These are phyloP conservation scores for Catostomus latipinnis DNA, from an alignment of 2,797 vertebrate species.

Conservation along the genomic window DNA sequence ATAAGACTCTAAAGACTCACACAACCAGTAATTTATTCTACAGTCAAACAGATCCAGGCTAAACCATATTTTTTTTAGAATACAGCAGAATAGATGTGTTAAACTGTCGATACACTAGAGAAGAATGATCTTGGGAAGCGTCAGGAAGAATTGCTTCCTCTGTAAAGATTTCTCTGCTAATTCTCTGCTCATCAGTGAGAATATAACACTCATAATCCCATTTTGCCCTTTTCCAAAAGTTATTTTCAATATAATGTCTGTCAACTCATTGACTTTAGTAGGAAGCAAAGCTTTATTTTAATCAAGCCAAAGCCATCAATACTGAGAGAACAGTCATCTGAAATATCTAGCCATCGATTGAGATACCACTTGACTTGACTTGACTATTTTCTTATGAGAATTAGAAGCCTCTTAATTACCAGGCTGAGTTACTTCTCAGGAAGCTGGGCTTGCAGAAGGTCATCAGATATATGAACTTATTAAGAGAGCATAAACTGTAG, in stretches of 20 bases:
- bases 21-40: no score
- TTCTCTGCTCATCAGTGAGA: not conserved
- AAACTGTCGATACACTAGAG: no score
- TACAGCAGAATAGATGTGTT: no score
- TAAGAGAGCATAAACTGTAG: slow-evolving; percentile 17
- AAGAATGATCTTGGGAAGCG: slow-evolving; percentile 12
- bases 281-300: slow-evolving; percentile 69
- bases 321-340: slow-evolving; percentile 55
- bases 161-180: slow-evolving; percentile 26
- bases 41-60: no score
- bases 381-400: slow-evolving; percentile 45
- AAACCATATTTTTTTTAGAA: no score
- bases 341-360: slow-evolving; percentile 76
- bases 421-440: slow-evolving; percentile 37
- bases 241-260: slow-evolving; percentile 19
- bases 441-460: slow-evolving; percentile 14
- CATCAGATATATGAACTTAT: slow-evolving; percentile 1
- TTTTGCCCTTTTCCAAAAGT: slow-evolving; percentile 33
- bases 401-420: slow-evolving; percentile 44
- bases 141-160: not conserved
- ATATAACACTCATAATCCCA: slow-evolving; percentile 31
- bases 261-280: slow-evolving; percentile 63
- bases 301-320: slow-evolving; percentile 65
- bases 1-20: no score
- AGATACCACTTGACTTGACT: slow-evolving; percentile 9